A percentile compares a stretch with the other conserved stretches of the same genome.
Conservation (phyloP, 2,888 invertebrate genomes). For the Pantelozetes paolii region DNA sequence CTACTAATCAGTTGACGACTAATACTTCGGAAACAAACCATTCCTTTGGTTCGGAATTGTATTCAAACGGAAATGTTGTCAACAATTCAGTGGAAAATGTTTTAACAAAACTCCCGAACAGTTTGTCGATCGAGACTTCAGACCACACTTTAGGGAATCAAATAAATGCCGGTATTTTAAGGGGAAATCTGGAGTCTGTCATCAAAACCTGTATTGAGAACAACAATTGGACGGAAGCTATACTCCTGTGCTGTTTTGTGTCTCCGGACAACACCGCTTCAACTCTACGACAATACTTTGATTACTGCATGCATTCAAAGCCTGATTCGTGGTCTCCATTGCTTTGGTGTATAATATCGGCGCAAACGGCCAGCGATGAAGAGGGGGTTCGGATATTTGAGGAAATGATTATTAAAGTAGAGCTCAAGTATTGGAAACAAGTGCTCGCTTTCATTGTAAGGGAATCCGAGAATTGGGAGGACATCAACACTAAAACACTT, state of each 20-base stretch:
- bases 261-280: not conserved
- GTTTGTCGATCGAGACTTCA: not conserved
- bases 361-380: constrained; percentile 16
- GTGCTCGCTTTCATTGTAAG: constrained; percentile 13
- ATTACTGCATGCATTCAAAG: constrained; percentile 9
- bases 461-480: constrained; percentile 26
- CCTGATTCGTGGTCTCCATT: constrained; percentile 33
- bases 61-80: not conserved
- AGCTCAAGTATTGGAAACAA: constrained; percentile 30
- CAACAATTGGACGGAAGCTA: constrained; percentile 30
- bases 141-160: constrained; percentile 3
- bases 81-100: not conserved
- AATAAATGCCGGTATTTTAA: constrained; percentile 24
- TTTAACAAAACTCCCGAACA: constrained; percentile 1
- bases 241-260: constrained; percentile 32
- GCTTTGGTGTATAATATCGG: constrained; percentile 30
- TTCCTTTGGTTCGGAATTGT: not conserved
- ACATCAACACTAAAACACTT: not conserved
- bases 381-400: not conserved
- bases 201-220: constrained; percentile 13
- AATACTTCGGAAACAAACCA: not conserved
- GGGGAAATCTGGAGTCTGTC: constrained; percentile 22
- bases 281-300: constrained; percentile 27
- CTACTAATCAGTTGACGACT: constrained; percentile 4
- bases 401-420: constrained; percentile 20